phyloP scores from a whole-genome alignment of 2,797 vertebrate genomes.

The Sciurus carolinensis region DNA sequence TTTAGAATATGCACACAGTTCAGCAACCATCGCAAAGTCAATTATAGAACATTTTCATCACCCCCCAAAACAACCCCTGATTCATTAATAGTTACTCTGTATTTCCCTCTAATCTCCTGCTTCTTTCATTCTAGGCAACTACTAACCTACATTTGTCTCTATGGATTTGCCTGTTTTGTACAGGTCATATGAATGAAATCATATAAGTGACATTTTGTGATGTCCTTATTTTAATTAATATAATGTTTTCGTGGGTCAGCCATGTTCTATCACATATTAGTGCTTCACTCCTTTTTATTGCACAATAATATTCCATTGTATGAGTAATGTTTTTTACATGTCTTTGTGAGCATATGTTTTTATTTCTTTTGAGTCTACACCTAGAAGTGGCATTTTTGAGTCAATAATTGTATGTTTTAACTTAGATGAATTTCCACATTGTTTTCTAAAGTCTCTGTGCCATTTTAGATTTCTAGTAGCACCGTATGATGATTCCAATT shows the following conservation, averaged over 20 bases:
- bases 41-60: not conserved
- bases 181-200: not conserved
- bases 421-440: not conserved
- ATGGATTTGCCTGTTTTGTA: not conserved
- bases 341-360: not conserved
- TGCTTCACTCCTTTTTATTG: not conserved
- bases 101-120: not conserved
- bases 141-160: not conserved
- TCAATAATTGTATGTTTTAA: conserved; percentile 2
- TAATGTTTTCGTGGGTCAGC: not conserved
- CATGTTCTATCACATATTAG: not conserved
- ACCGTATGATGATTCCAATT: not conserved
- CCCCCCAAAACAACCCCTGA: not conserved
- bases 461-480: not conserved
- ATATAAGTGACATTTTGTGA: not conserved
- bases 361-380: not conserved
- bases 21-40: not conserved
- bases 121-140: not conserved
- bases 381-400: not conserved
- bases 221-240: not conserved
- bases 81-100: not conserved
- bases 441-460: not conserved
- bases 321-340: not conserved
- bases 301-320: not conserved
- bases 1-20: not conserved